These are phyloP conservation scores for Parelbella ahira DNA, from an alignment of 2,888 invertebrate species.

Conservation along the genomic window DNA sequence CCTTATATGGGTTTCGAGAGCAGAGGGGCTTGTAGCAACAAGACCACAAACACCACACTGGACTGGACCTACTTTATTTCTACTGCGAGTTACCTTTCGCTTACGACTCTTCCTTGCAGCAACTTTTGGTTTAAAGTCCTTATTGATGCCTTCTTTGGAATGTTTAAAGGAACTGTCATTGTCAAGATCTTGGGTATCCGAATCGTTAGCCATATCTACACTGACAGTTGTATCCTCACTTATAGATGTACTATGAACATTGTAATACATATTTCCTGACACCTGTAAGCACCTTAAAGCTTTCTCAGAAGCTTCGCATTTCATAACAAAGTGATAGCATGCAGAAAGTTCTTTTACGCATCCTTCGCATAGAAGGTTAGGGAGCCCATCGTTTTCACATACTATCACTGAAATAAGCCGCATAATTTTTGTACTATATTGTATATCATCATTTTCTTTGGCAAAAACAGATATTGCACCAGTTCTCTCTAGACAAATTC, in stretches of 20 bases:
- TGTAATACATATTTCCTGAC: slow-evolving; percentile 12
- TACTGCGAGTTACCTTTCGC: slow-evolving; percentile 14
- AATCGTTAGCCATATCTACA: slow-evolving; percentile 36
- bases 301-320: slow-evolving; percentile 59
- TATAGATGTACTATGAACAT: neutral
- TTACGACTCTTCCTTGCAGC: neutral
- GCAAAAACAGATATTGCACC: slow-evolving; percentile 56
- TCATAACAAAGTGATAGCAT: slow-evolving; percentile 54
- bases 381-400: slow-evolving; percentile 56
- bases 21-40: slow-evolving; percentile 50
- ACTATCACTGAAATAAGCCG: slow-evolving; percentile 54
- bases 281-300: slow-evolving; percentile 46
- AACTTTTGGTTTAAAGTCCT: neutral
- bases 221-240: slow-evolving; percentile 23
- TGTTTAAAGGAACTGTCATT: slow-evolving; percentile 26
- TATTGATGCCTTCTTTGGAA: slow-evolving; percentile 14
- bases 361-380: slow-evolving; percentile 51
- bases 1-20: slow-evolving; percentile 60
- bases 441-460: slow-evolving; percentile 44
- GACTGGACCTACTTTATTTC: slow-evolving; percentile 46
- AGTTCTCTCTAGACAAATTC: slow-evolving; percentile 57
- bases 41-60: slow-evolving; percentile 60
- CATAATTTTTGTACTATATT: slow-evolving; percentile 55
- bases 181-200: slow-evolving; percentile 27
- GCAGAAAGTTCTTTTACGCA: slow-evolving; percentile 53